Evolutionary conservation across 2,888 invertebrate genomes (phyloP), one percentile per base, ranked within the genome.

Genomic region (Marasmarcha lunaedactyla): DNA sequence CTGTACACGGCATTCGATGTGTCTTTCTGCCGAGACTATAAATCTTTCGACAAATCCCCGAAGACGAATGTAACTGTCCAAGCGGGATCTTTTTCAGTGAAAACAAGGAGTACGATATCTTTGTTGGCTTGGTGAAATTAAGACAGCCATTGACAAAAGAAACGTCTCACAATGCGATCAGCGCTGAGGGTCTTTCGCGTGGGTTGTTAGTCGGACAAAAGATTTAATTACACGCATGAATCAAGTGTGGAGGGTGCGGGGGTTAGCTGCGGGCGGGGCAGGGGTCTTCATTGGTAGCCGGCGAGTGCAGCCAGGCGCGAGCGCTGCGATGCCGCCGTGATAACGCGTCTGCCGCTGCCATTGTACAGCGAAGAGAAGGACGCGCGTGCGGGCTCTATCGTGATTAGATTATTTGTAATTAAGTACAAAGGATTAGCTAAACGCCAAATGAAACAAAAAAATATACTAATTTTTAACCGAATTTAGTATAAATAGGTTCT

Each of bases 161-260:
- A 50, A 55, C 52, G 55, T 56, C 65, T 67, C 63, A 63, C 68
- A 67, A 69, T 63, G 57, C 55, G 62, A 71, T 67, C 61, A 60
- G 59, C 49, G 55, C 52, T 51, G 55, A 63, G 69, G 69, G 65
- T 64, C 59, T 63, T 50, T 59, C 52, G 59, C 69, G 66, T 63
- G 59, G 63, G 50, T 60, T 52, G 59, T 57, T 54, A 59, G 59
- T 57, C 66, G 69, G 64, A 79, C 78, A 78, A 83, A 74, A 79
- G 79, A 81, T 77, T 78, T 79, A 81, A 83, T 83, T 83, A 79
- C 71, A 81, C 81, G 79, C 78, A 77, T 79, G 81, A 77, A 81
- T 78, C 77, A 77, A 78, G 71, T 68, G 59, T 58, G 52, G 52
- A 59, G 56, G 59, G 58, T 52, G 40, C 42, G 51, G 41, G 48